Conservation (phyloP, 2,888 invertebrate species). For the Drosophila prolongata region DNA sequence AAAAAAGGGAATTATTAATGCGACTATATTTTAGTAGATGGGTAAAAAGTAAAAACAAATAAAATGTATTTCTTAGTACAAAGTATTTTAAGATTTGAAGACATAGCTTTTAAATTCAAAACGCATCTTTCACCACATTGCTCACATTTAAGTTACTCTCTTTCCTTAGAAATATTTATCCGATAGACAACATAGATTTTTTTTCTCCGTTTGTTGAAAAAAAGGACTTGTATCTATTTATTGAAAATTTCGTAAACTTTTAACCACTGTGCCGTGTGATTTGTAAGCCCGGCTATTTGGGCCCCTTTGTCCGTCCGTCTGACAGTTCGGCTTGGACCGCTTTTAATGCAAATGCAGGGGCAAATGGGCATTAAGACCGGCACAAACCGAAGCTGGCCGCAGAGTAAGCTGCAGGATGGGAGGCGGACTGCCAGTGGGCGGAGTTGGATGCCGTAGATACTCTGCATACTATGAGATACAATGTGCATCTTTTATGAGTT, state of each 20-base stretch:
- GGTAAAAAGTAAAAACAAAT: no score
- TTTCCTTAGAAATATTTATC: no score
- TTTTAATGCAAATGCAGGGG: slow-evolving; percentile 77
- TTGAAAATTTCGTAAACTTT: neutral
- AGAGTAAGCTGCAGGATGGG: slow-evolving; percentile 56
- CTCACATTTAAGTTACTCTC: no score
- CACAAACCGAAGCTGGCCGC: slow-evolving; percentile 61
- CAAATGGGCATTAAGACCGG: slow-evolving; percentile 71
- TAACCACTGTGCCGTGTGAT: slow-evolving; percentile 53
- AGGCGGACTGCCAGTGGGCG: neutral
- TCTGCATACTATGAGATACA: slow-evolving; percentile 54
- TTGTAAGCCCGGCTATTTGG: slow-evolving; percentile 26
- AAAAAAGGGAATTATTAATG: no score
- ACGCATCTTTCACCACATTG: no score
- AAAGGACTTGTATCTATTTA: no score
- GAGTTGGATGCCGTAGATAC: slow-evolving; percentile 12
- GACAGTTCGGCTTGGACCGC: slow-evolving; percentile 50
- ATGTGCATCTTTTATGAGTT: slow-evolving; percentile 76
- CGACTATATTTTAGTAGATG: no score
- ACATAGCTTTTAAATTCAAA: no score
- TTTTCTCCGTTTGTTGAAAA: neutral
- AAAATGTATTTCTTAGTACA: no score
- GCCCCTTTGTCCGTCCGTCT: slow-evolving; percentile 8
- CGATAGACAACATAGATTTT: no score
- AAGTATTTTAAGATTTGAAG: no score